Evolutionary conservation across 2,888 invertebrate species (phyloP), one percentile per base, ranked within the genome.

Genomic region (Luffia ferchaultella): DNA sequence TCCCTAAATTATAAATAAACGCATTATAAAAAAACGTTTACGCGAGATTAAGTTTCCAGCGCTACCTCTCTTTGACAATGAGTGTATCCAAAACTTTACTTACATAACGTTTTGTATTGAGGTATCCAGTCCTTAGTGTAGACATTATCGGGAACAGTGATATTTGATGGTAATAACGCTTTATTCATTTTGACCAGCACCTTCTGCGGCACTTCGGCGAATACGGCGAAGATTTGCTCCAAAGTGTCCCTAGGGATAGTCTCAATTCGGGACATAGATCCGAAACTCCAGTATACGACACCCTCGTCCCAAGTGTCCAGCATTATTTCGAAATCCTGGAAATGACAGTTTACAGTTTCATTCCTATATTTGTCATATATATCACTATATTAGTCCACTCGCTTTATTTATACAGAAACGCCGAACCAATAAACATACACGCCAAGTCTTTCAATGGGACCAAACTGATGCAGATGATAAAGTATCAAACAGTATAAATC

Each of bases 271-370:
- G 88, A 71, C 80, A 87, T 85, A 3, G 87, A 87, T 9, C 88
- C 88, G 58, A 88, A 85, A 55, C 86, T 86, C 72, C 87, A 85
- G 61, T 85, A 87, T 51, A 88, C 83, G 18, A 87, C 76, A 15
- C 86, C 86, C 50, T 86, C 76, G 16, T 63, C 60, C 0, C 84
- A 77, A 20, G 70, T 71, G 57, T 85, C 82, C 50, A 86, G 55
- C 45, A 82, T 63, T 12, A 64, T 60, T 59, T 82, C 71, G 57
- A 86, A 65, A 15, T 80, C 74, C 85, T 85, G 56, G 41, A 54
- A 55, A 54, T 30, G 3, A 7, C 30, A 30, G 3, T 30, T n/a
- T n/a, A n/a, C n/a, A n/a, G n/a, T n/a, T n/a, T n/a, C n/a, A n/a
- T n/a, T n/a, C n/a, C n/a, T n/a, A n/a, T n/a, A n/a, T n/a, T n/a